Evolutionary conservation across 1,140 invertebrate genomes (phyloP).

Genomic region (Littorina saxatilis): DNA sequence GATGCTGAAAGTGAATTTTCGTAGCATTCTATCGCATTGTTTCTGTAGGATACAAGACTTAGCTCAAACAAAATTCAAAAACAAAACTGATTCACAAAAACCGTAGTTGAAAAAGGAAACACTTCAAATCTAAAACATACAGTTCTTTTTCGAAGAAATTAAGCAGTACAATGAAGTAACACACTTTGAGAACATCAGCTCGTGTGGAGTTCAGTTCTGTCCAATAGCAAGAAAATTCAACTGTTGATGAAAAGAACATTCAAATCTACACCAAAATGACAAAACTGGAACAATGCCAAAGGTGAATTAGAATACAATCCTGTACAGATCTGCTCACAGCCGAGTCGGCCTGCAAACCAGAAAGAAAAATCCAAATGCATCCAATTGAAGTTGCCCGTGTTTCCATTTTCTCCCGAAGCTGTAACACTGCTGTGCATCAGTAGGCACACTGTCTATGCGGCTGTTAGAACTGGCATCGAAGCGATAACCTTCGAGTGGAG

Average conservation of each 20-base stretch:
- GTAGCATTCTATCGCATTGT: not conserved
- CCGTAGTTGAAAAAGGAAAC: not conserved
- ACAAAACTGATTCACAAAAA: conserved; percentile 15
- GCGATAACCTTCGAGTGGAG: conserved; percentile 1
- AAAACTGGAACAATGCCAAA: conserved; percentile 18
- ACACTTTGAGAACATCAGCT: conserved; percentile 12
- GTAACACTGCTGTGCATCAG: conserved; percentile 13
- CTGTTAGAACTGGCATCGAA: conserved; percentile 6
- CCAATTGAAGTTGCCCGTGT: not conserved
- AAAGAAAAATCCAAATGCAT: not conserved
- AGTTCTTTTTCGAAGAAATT: not conserved
- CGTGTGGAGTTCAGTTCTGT: conserved; percentile 16
- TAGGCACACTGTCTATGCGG: conserved; percentile 24
- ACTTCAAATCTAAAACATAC: conserved; percentile 18
- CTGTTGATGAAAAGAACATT: not conserved
- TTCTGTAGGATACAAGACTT: conserved; percentile 2
- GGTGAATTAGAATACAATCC: conserved; percentile 9
- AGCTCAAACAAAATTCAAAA: conserved; percentile 25
- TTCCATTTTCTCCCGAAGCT: conserved; percentile 40
- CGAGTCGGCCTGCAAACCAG: not conserved
- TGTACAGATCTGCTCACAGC: conserved; percentile 1
- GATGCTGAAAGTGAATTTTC: no score
- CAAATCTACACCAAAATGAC: conserved; percentile 21
- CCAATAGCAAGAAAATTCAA: conserved; percentile 13
- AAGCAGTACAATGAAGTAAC: conserved; percentile 23